These are phyloP conservation scores for Deroptyus accipitrinus DNA, from an alignment of 2,113 vertebrate species.

Conservation along the genomic window DNA sequence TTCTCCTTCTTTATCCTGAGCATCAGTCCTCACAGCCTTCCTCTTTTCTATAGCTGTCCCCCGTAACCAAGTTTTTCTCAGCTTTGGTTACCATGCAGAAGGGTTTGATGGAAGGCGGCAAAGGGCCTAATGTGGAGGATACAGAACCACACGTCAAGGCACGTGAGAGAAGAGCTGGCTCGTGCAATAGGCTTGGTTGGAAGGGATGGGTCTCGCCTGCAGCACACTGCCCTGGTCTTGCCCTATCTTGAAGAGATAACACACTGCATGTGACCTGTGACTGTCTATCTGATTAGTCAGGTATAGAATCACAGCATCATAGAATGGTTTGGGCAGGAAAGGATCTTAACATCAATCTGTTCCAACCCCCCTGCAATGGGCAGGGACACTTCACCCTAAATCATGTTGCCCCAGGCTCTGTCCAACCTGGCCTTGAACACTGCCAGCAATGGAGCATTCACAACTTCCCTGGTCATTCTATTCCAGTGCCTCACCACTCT, in stretches of 20 bases:
- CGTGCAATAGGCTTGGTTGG: neutral
- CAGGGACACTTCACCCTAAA: too few species aligned
- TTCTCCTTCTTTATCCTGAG: neutral
- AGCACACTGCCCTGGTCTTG: neutral
- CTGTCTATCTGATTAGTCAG: neutral
- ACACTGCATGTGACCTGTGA: neutral
- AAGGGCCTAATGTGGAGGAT: neutral
- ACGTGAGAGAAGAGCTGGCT: neutral
- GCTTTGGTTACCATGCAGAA: neutral
- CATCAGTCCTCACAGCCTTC: neutral
- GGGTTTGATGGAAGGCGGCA: neutral
- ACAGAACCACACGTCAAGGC: neutral
- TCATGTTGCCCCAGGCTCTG: too few species aligned
- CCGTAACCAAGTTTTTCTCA: neutral
- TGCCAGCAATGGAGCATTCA: too few species aligned
- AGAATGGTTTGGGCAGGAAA: neutral
- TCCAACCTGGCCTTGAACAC: too few species aligned
- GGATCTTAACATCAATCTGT: neutral
- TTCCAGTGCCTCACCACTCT: too few species aligned
- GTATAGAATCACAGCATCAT: neutral
- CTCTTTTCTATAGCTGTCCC: neutral
- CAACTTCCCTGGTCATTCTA: accelerated
- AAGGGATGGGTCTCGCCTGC: neutral
- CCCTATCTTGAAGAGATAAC: neutral
- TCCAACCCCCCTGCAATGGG: neutral